phyloP scores from a whole-genome alignment of 2,113 vertebrate genomes.

The Xyliphius kryptos region DNA sequence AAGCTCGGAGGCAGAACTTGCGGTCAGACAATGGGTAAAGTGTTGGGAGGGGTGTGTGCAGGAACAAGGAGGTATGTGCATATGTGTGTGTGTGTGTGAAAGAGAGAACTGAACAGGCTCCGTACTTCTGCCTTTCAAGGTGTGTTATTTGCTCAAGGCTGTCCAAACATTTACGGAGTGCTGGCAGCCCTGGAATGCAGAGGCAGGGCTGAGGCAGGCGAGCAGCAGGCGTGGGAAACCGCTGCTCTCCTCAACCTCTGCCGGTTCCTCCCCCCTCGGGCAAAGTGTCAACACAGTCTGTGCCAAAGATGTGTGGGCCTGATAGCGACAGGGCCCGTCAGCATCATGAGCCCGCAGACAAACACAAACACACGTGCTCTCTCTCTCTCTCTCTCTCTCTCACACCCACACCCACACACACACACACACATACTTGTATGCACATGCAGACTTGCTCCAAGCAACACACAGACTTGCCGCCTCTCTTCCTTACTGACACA shows the following conservation, averaged over 20 bases:
- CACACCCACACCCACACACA: background rate
- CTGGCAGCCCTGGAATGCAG: constrained; percentile 87
- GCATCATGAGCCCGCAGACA: constrained; percentile 42
- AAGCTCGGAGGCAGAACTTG: too few relatives aligned
- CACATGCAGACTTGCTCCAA: constrained; percentile 38
- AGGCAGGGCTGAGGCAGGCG: constrained; percentile 69
- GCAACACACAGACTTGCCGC: constrained; percentile 59
- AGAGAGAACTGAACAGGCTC: constrained; percentile 56
- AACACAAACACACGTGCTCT: constrained; percentile 36
- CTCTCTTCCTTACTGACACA: constrained; percentile 55
- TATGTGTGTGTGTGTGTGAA: constrained; percentile 39
- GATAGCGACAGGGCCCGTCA: constrained; percentile 85
- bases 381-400: constrained; percentile 34
- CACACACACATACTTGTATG: constrained; percentile 16
- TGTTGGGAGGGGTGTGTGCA: constrained; percentile 37
- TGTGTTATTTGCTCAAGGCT: constrained; percentile 96
- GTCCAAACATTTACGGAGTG: constrained; percentile 93
- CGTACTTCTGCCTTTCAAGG: constrained; percentile 84
- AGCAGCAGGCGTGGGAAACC: constrained; percentile 88
- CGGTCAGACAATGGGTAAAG: constrained; percentile 39
- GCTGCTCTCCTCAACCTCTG: constrained; percentile 86
- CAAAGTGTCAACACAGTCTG: constrained; percentile 82
- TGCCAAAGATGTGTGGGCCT: constrained; percentile 83
- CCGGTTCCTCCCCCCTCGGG: constrained; percentile 74
- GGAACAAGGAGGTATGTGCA: constrained; percentile 7